Conservation (phyloP, 2,888 invertebrate species). For the Dynastes tityus region DNA sequence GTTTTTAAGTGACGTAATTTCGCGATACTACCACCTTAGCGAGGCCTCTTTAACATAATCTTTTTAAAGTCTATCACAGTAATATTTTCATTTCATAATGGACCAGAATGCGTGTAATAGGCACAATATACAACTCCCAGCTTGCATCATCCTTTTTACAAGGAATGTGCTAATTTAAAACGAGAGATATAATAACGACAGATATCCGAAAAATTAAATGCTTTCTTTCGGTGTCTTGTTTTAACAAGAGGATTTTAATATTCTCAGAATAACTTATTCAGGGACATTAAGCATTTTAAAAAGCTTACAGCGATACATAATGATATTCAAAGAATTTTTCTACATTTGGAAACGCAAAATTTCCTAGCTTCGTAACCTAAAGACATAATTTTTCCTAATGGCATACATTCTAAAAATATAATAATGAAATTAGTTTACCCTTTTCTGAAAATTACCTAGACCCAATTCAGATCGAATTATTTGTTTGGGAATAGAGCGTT, state of each 20-base stretch:
- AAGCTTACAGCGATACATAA: too few relatives aligned
- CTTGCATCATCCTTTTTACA: conserved; percentile 23
- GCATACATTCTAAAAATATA: too few relatives aligned
- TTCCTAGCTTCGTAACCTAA: too few relatives aligned
- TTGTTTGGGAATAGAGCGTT: too few relatives aligned
- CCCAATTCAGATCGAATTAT: too few relatives aligned
- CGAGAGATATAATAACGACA: neutral
- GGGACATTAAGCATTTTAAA: too few relatives aligned
- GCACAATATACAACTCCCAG: conserved; percentile 7
- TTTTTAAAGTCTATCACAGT: conserved; percentile 39
- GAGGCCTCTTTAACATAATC: conserved; percentile 36
- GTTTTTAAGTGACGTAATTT: conserved; percentile 24
- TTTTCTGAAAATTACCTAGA: too few relatives aligned
- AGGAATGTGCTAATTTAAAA: conserved; percentile 20
- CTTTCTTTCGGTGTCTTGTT: neutral
- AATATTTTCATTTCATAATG: conserved; percentile 33
- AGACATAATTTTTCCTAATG: too few relatives aligned
- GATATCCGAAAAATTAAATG: neutral
- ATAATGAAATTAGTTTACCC: too few relatives aligned
- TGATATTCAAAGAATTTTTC: too few relatives aligned
- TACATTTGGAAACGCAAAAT: too few relatives aligned
- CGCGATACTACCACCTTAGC: conserved; percentile 34
- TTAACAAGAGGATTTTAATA: neutral
- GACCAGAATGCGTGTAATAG: conserved; percentile 24
- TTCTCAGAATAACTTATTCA: neutral